These are phyloP conservation scores for Eugnorisma glareosa DNA, from an alignment of 2,888 invertebrate species.

Conservation along the genomic window DNA sequence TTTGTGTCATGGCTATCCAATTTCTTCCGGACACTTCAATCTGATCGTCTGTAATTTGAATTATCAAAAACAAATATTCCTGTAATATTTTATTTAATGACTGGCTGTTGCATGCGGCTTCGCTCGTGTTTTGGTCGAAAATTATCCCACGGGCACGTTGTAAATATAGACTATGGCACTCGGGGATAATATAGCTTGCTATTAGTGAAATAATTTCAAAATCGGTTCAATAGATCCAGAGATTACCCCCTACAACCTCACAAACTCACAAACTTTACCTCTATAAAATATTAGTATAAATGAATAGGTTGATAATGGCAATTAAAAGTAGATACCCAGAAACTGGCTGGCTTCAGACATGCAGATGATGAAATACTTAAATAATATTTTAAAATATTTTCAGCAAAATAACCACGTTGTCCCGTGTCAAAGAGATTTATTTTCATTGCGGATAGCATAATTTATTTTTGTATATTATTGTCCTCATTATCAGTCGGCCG, in stretches of 20 bases:
- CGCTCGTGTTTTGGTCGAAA: too few relatives aligned
- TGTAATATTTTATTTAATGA: not conserved
- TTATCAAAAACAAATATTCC: not conserved
- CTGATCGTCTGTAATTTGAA: not conserved
- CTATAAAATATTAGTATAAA: too few relatives aligned
- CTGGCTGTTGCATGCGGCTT: too few relatives aligned
- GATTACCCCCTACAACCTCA: too few relatives aligned
- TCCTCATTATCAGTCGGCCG: conserved; percentile 22
- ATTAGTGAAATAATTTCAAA: too few relatives aligned
- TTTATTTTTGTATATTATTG: conserved; percentile 38
- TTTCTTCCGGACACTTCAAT: too few relatives aligned
- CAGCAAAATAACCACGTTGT: not conserved
- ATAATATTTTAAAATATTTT: conserved; percentile 13
- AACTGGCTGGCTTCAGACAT: not conserved
- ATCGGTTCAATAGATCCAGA: too few relatives aligned
- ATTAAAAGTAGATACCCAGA: not conserved
- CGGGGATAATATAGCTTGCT: too few relatives aligned
- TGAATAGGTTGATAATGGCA: not conserved
- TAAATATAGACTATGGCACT: too few relatives aligned
- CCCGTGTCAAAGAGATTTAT: conserved; percentile 35
- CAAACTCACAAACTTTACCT: too few relatives aligned
- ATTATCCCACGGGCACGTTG: too few relatives aligned
- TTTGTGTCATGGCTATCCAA: too few relatives aligned
- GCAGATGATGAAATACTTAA: not conserved
- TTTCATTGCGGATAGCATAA: conserved; percentile 21